Conservation (phyloP, 2,113 vertebrate species). For the Theristicus caerulescens region DNA sequence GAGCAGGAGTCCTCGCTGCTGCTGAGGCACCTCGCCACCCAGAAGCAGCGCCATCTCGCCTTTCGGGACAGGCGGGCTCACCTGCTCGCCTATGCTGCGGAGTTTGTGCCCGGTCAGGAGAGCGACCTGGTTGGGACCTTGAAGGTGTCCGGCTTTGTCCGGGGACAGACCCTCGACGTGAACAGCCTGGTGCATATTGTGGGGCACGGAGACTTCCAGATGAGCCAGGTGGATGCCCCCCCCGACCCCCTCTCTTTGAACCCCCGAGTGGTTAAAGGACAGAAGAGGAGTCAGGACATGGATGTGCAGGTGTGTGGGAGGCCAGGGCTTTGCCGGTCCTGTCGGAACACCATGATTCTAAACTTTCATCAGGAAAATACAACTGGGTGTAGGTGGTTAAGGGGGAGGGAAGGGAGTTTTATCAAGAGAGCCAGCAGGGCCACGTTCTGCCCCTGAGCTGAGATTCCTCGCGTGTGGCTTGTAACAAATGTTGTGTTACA, state of each 20-base stretch:
- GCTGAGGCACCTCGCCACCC: conserved; percentile 85
- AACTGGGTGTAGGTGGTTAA: accelerated
- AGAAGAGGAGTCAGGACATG: conserved; percentile 71
- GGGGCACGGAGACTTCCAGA: conserved; percentile 94
- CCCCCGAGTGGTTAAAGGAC: conserved; percentile 58
- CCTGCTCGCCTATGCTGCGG: conserved; percentile 79
- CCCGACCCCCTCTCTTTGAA: conserved; percentile 85
- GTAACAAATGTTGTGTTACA: accelerated
- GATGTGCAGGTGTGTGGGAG: conserved; percentile 76
- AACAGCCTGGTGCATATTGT: conserved; percentile 90
- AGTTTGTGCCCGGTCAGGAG: conserved; percentile 78
- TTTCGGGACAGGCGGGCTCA: conserved; percentile 88
- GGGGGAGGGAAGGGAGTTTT: background rate
- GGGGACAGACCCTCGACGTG: conserved; percentile 81
- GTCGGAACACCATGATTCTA: accelerated
- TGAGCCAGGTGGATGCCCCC: conserved; percentile 89
- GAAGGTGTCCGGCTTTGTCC: conserved; percentile 90
- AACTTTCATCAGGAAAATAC: background rate
- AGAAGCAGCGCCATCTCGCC: conserved; percentile 86
- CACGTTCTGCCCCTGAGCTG: background rate
- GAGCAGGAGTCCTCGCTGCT: conserved; percentile 85
- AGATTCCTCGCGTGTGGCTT: background rate
- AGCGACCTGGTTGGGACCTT: conserved; percentile 81
- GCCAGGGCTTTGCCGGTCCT: background rate
- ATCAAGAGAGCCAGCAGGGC: too few relatives aligned